Evolutionary conservation across 2,888 invertebrate genomes (phyloP), one percentile per base, ranked within the genome.

Genomic region (Acleris literana): DNA sequence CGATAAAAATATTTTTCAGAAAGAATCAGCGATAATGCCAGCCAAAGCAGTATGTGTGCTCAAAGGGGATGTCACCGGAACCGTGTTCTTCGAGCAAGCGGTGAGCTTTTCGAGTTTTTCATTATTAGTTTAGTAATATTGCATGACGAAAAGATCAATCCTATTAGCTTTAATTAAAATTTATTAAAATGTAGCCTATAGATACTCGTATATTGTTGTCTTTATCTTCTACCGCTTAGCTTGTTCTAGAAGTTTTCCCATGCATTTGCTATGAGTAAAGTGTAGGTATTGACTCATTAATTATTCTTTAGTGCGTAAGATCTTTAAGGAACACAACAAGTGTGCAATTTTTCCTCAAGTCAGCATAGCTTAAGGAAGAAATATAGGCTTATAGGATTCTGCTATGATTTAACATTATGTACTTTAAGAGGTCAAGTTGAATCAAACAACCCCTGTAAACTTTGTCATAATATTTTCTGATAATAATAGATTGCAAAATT

Each of bases 11-110:
- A 13, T 61, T 63, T 63, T 57, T 5, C 51, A 57, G 63, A 66
- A 57, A 43, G 39, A 58, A 57, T 48, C 22, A 11, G 39, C 53
- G 70, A 86, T 77, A 73, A 95, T 95, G 95, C 88, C 94, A 69
- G 82, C 85, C 22, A 97, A 96, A 93, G 98, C 97, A 67, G 97
- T 98, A 68, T 97, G 97, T 85, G 97, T 98, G 75, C 93, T 98
- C 72, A 95, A 95, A 71, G 97, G 97, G 25, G 97, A 97, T 84
- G 96, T 97, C 46, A 94, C 94, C 76, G 98, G 98, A 71, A 96
- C 96, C 9, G 92, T 98, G 66, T 95, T 90, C 86, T 97, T 98
- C 82, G 94, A 95, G 67, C 97, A 98, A 95, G 68, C 97, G 98
- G 90, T 92, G 93, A 86, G 96, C 70, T 52, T 70, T 64, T 53